Evolutionary conservation across 2,888 invertebrate genomes (phyloP).

Genomic region (Mythimna ferrago): DNA sequence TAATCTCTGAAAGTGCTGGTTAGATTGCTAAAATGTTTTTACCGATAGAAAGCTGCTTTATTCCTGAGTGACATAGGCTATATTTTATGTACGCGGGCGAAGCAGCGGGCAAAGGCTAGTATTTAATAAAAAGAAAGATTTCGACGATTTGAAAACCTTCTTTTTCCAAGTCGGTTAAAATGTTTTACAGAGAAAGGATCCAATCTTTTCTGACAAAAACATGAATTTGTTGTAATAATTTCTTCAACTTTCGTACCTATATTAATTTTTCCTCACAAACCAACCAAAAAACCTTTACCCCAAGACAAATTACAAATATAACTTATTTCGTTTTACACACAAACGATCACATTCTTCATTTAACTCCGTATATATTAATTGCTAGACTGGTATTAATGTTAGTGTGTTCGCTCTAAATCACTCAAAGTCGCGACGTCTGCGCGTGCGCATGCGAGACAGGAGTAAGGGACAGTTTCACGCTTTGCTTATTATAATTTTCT

Average conservation of each 20-base stretch:
- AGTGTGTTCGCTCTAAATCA: conserved; percentile 67
- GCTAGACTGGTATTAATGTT: conserved; percentile 71
- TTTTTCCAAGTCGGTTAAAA: no score
- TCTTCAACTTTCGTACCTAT: neutral
- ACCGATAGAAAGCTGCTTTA: no score
- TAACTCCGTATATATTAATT: conserved; percentile 64
- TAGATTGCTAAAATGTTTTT: no score
- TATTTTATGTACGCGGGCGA: no score
- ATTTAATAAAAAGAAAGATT: no score
- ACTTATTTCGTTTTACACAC: conserved; percentile 27
- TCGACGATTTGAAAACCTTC: no score
- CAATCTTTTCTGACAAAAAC: no score
- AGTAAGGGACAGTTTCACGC: conserved; percentile 42
- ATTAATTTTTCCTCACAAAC: neutral
- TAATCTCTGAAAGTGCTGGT: no score
- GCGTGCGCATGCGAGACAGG: conserved; percentile 39
- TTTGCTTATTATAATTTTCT: conserved; percentile 48
- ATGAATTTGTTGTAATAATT: no score
- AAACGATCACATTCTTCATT: conserved; percentile 58
- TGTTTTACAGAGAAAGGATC: no score
- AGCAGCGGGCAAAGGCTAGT: no score
- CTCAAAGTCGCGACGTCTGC: conserved; percentile 61
- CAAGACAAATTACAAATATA: conserved; percentile 33
- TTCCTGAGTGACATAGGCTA: no score
- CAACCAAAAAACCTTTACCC: conserved; percentile 18